Percentiles rank a stretch among this genome's conserved stretches.
Conservation (phyloP, 2,888 invertebrate genomes). For the Caenorhabditis sp. region DNA sequence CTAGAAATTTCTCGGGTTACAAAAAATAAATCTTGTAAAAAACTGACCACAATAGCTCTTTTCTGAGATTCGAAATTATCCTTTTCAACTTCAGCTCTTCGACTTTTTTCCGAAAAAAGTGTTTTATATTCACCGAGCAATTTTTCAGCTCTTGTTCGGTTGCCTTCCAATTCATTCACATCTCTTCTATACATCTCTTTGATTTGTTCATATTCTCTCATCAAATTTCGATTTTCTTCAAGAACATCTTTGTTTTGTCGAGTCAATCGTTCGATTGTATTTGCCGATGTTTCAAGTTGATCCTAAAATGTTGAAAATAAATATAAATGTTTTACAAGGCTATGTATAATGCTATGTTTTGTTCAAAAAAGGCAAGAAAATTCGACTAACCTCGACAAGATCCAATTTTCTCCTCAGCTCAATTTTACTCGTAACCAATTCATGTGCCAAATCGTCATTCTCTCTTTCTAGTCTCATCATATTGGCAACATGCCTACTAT, state of each 20-base stretch:
- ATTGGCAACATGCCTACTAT: conserved; percentile 71
- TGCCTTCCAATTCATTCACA: conserved; percentile 74
- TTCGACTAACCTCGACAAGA: conserved; percentile 27
- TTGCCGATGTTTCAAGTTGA: conserved; percentile 45
- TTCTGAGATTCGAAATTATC: conserved; percentile 58
- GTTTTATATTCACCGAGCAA: conserved; percentile 60
- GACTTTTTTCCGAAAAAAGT: conserved; percentile 57
- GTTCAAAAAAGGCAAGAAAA: no score
- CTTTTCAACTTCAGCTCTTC: conserved; percentile 54
- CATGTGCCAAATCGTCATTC: conserved; percentile 76
- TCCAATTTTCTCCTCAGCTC: conserved; percentile 75
- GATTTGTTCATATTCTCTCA: conserved; percentile 76
- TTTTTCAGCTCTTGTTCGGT: conserved; percentile 69
- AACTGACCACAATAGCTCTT: conserved; percentile 57
- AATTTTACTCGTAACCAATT: conserved; percentile 76
- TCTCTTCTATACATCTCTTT: conserved; percentile 81
- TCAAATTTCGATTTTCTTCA: conserved; percentile 78
- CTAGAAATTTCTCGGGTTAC: conserved; percentile 25
- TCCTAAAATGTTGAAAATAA: conserved; percentile 14
- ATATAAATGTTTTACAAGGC: conserved; percentile 2
- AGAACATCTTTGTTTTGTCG: conserved; percentile 78
- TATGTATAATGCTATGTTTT: no score
- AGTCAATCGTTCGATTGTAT: conserved; percentile 68
- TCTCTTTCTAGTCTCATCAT: conserved; percentile 76
- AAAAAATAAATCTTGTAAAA: not conserved